Evolutionary conservation across 2,797 vertebrate species (phyloP).

Genomic region (Hydrolagus colliei): DNA sequence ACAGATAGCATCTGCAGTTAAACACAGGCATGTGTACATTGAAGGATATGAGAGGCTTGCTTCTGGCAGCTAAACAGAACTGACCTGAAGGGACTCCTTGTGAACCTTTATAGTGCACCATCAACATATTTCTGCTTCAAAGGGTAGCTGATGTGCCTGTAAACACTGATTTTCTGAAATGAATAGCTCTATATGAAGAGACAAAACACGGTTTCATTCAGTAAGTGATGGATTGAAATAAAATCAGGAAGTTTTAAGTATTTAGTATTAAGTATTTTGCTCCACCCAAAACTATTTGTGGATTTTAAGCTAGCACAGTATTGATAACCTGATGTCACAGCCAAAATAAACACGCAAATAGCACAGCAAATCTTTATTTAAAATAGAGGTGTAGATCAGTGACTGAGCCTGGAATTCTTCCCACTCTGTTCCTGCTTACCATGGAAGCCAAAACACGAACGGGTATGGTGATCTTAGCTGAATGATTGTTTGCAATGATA

Average conservation of each 20-base stretch:
- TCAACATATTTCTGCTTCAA: not conserved
- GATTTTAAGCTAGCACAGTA: not conserved
- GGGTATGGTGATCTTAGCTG: too few species aligned
- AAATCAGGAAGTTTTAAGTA: not conserved
- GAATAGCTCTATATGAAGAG: not conserved
- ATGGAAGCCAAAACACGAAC: too few species aligned
- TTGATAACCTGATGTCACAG: not conserved
- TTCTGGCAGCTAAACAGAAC: not conserved
- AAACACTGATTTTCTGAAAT: slow-evolving; percentile 12
- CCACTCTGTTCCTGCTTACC: too few species aligned
- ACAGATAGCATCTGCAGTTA: not conserved
- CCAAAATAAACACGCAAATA: not conserved
- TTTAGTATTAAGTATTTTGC: not conserved
- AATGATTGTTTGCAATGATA: too few species aligned
- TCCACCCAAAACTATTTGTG: not conserved
- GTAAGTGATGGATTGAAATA: not conserved
- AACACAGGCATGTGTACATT: slow-evolving; percentile 4
- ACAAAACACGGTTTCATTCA: not conserved
- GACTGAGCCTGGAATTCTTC: too few species aligned
- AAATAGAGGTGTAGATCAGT: not conserved
- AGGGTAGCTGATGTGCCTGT: too few species aligned
- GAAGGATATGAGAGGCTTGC: not conserved
- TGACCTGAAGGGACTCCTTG: not conserved
- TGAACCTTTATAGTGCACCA: not conserved
- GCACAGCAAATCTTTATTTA: not conserved